Conservation (phyloP, 2,888 invertebrate genomes). For the Melangyna quadrimaculata region DNA sequence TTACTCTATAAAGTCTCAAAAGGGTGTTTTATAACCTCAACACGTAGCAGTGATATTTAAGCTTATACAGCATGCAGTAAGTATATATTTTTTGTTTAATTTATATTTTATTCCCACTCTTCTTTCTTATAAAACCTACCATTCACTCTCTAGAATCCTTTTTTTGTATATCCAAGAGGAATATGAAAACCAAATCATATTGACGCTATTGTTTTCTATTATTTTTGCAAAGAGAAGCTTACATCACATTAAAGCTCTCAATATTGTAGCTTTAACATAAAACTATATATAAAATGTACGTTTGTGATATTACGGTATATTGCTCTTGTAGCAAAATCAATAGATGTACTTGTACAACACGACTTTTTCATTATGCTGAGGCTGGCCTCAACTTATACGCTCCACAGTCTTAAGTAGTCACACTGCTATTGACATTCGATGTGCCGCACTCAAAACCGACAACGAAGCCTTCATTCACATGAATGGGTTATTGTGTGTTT, state of each 20-base stretch:
- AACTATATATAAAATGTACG: neutral
- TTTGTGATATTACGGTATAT: neutral
- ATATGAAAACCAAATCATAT: neutral
- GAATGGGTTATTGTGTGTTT: conserved; percentile 56
- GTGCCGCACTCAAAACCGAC: conserved; percentile 30
- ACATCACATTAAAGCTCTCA: conserved; percentile 23
- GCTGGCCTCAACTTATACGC: conserved; percentile 37
- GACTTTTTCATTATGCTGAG: conserved; percentile 5
- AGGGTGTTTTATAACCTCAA: neutral
- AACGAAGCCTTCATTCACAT: conserved; percentile 36
- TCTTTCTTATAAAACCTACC: neutral
- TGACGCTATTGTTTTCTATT: conserved; percentile 3
- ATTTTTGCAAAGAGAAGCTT: neutral
- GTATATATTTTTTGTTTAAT: neutral
- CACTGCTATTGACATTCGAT: conserved; percentile 70
- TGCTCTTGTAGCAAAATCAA: conserved; percentile 21
- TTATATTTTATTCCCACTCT: neutral
- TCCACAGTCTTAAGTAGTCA: conserved; percentile 45
- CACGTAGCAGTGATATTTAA: neutral
- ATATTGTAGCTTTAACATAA: neutral
- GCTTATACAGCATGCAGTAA: too few relatives aligned
- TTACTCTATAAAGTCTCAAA: neutral
- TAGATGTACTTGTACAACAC: conserved; percentile 6
- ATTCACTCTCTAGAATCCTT: neutral
- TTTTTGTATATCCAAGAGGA: neutral